Evolutionary conservation across 2,113 vertebrate genomes (phyloP).

Genomic region (Ptychochromis oligacanthus): DNA sequence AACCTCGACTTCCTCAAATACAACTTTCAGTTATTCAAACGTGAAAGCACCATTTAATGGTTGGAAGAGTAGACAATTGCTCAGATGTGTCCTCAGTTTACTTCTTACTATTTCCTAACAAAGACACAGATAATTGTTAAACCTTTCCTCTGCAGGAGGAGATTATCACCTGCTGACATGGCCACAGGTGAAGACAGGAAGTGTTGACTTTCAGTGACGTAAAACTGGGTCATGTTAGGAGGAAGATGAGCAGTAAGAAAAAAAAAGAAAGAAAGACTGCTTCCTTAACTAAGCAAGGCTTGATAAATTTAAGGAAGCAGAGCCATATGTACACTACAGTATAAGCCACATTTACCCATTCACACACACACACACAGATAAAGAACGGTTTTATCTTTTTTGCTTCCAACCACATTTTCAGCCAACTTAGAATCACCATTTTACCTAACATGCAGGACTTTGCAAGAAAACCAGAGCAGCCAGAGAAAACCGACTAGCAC

Average conservation of each 20-base stretch:
- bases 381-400: too few species aligned
- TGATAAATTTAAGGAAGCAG: neutral
- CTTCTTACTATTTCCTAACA: neutral
- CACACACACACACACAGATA: neutral
- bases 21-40: neutral
- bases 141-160: constrained; percentile 2
- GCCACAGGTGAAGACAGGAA: constrained; percentile 46
- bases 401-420: neutral
- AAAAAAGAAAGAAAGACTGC: neutral
- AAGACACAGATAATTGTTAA: neutral
- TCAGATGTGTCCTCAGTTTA: neutral
- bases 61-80: neutral
- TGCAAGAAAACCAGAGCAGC: neutral
- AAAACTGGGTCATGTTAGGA: constrained; percentile 55
- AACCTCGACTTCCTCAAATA: neutral
- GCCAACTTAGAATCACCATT: neutral
- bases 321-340: neutral
- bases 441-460: neutral
- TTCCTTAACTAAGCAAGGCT: neutral
- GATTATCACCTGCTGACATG: constrained; percentile 51
- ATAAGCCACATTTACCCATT: neutral
- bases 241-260: neutral
- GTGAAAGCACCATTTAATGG: neutral
- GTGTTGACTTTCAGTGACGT: constrained; percentile 13
- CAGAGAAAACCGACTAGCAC: neutral